Evolutionary conservation across 2,797 vertebrate species (phyloP).

Genomic region (Sciaenops ocellatus): DNA sequence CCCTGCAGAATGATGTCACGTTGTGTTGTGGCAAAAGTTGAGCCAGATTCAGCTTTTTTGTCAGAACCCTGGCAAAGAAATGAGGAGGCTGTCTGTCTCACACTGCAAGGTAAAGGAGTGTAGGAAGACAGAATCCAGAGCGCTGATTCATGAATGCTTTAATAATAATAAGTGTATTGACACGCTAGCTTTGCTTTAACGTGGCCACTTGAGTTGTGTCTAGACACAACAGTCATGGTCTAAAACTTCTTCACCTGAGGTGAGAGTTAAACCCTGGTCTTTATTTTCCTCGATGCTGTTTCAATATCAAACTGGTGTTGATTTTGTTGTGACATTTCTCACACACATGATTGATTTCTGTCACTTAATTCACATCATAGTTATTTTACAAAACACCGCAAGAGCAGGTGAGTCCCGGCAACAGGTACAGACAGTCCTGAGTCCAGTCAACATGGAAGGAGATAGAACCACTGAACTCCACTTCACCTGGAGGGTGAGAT

Average conservation of each 20-base stretch:
- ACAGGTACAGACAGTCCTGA: neutral
- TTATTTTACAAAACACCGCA: neutral
- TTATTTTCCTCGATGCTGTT: neutral
- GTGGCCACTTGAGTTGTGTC: too few relatives aligned
- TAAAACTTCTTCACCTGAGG: neutral
- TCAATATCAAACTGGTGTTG: neutral
- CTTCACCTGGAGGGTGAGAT: slow-evolving; percentile 45
- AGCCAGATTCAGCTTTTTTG: neutral
- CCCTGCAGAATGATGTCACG: too few relatives aligned
- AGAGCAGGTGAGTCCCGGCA: neutral
- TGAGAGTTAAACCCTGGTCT: neutral
- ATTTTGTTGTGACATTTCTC: neutral
- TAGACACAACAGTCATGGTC: neutral
- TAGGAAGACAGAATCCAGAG: neutral
- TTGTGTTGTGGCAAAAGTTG: too few relatives aligned
- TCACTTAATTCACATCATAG: neutral
- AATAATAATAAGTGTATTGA: too few relatives aligned
- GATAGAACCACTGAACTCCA: slow-evolving; percentile 44
- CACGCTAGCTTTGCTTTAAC: too few relatives aligned
- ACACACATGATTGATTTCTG: neutral
- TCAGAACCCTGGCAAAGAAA: neutral
- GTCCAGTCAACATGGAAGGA: slow-evolving; percentile 21
- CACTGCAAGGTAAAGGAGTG: neutral
- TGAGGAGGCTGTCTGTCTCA: neutral
- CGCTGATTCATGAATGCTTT: neutral